phyloP scores from a whole-genome alignment of 2,113 vertebrate genomes.

The Sprattus sprattus region DNA sequence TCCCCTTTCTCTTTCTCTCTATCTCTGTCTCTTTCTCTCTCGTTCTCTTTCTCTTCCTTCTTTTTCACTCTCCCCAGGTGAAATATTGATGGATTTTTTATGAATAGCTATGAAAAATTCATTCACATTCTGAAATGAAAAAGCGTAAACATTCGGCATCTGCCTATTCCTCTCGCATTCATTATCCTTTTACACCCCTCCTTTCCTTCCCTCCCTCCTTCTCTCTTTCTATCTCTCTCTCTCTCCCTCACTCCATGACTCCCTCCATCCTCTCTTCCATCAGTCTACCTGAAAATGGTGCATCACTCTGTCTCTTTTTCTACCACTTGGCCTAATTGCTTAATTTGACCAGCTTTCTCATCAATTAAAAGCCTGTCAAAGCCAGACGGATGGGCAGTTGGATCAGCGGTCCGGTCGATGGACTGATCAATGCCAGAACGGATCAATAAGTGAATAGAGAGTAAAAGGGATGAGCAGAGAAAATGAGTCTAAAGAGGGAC shows the following conservation, averaged over 20 bases:
- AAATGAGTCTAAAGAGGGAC: slow-evolving; percentile 55
- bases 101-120: slow-evolving; percentile 82
- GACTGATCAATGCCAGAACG: slow-evolving; percentile 69
- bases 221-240: slow-evolving; percentile 30
- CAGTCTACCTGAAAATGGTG: slow-evolving; percentile 60
- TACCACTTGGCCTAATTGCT: slow-evolving; percentile 75
- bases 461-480: slow-evolving; percentile 63
- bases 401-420: slow-evolving; percentile 69
- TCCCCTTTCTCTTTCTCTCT: slow-evolving; percentile 40
- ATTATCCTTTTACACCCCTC: slow-evolving; percentile 70
- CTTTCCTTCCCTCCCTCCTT: neutral
- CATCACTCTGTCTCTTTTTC: slow-evolving; percentile 68
- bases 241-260: slow-evolving; percentile 14
- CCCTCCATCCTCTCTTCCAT: slow-evolving; percentile 17
- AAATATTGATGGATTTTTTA: slow-evolving; percentile 84
- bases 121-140: slow-evolving; percentile 81
- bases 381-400: slow-evolving; percentile 70
- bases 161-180: slow-evolving; percentile 72
- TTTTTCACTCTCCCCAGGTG: slow-evolving; percentile 73
- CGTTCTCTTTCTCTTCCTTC: slow-evolving; percentile 43
- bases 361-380: slow-evolving; percentile 79
- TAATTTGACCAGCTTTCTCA: slow-evolving; percentile 73
- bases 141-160: slow-evolving; percentile 76
- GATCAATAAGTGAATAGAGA: slow-evolving; percentile 74
- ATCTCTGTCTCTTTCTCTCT: neutral